Base-by-base conservation (phyloP, 2,888 invertebrate species). In the Drosophila eohydei region DNA sequence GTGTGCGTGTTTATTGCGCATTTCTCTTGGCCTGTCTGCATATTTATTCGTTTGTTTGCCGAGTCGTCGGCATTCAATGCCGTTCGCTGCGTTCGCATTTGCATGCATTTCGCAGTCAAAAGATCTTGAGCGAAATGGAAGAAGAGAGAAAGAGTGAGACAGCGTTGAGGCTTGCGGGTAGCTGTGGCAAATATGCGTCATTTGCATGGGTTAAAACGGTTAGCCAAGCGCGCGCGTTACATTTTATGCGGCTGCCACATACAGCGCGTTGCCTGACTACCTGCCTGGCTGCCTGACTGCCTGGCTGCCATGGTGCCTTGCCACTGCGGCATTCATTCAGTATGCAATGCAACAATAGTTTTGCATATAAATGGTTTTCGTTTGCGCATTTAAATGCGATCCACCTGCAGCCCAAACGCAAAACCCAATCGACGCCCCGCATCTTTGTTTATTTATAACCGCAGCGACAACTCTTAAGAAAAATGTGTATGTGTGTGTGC, bases 281-380 rank as follows among this genome's bases (percentile, higher is more conserved):
- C 65, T 32, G 34, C 62, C 40, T 44, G 66, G 38, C 59, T 36
- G 40, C 55, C 48, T 56, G 21, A 11, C 46, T 48, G 11, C 30
- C 7, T 16, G n/a, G 51, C 55, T 46, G 56, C 40, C 38, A 36
- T 40, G 48, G 26, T 38, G 43, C 54, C 50, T 50, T 67, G 66
- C 66, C 81, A 78, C 67, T 74, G 70, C 88, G 80, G 81, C 86
- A 86, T 76, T 80, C 83, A 88, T 90, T 91, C 83, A 54, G 88
- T 84, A 91, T 91, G 91, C 88, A 78, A 80, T 81, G 88, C 81
- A 91, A 89, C 83, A 91, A 91, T 87, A 91, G 89, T 91, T 91
- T 91, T 90, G 91, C 90, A 91, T 91, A 90, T 89, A 91, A 91
- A 91, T 91, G 81, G 88, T 81, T 89, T 91, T 90, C 83, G 84